Base-by-base conservation (phyloP, 2,888 invertebrate genomes). In the Bombylius major region DNA sequence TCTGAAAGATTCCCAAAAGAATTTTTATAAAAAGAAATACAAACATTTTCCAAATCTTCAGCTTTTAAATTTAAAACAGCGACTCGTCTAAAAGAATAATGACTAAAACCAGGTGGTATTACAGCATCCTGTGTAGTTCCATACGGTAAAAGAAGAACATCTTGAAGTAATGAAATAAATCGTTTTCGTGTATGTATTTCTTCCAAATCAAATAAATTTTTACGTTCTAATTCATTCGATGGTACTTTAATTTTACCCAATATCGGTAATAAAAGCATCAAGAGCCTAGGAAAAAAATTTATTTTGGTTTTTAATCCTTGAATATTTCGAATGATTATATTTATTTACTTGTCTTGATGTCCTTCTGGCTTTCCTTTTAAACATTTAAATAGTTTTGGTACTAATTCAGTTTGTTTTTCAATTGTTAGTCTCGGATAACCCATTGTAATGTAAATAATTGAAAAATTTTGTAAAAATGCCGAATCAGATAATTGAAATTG, bases 391-490 rank as follows among this genome's bases (percentile, higher is more conserved):
- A 95, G 74, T 58, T 80, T 77, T 6, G 92, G 87, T 13, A 89
- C 80, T 58, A 93, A 72, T 60, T 82, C 81, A 6, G 84, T 78
- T 72, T 92, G 92, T 66, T 87, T 82, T 11, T 83, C 84, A 51
- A 81, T 74, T 12, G 85, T 79, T 64, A 94, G 75, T 54, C 95
- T 79, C 1, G 93, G 91, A 75, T 83, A 95, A 9, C 95, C 95
- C 81, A 92, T 82, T 68, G 90, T 92, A 60, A 96, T 86, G 70
- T 95, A 96, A 65, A 96, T 90, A 56, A 95, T 89, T 12, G 91
- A 83, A 69, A 96, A 95, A 73, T 96, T 96, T 87, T 93, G 77
- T 31, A 80, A 79, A 67, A 69, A 66, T 84, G 87, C 78, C 84
- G 92, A 67, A 83, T 82, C 76, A 6, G 88, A 82, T 65, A 89